Evolutionary conservation across 2,113 vertebrate species (phyloP), one percentile per base, ranked within the genome.

Genomic region (Ia io): DNA sequence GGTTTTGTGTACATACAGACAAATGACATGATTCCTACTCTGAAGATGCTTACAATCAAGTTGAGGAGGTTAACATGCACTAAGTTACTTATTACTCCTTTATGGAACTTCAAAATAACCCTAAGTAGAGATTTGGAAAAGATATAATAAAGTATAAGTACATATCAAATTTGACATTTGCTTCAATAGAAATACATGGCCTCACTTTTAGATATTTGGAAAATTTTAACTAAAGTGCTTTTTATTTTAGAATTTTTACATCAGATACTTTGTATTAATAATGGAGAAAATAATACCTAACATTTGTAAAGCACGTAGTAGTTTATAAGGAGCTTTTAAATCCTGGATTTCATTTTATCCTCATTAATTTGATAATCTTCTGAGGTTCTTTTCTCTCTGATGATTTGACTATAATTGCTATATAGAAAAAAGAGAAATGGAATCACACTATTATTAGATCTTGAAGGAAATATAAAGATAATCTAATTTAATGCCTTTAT

Each of bases 381-480:
- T 61, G 59, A 93, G 22, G 32, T 79, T 79, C 69, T 97, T 93
- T 94, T 96, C 67, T 93, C 65, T 67, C 56, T 40, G 6, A 83
- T 97, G 95, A 96, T 89, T 92, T 96, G 87, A 91, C 87, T 95
- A 87, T 28, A 88, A 44, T 96, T 93, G 73, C 86, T 93, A 88
- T 47, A 77, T 12, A 84, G 90, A 30, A 63, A 63, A 93, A 91
- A 93, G 90, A 97, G 65, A 91, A 93, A 94, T 84, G 79, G 84
- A 90, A 93, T 96, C 42, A 95, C 16, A 80, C 40, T 77, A 35
- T 87, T 87, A 91, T 87, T 94, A 87, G 79, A 77, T 87, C 79
- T 91, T 82, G 65, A 93, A 95, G 92, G 86, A 96, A 93, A 71
- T 92, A 92, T 93, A 88, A 95, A 78, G 78, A 95, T 94, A 93